Evolutionary conservation across 92 coral and sea anemone genomes (phyloP).

Genomic region (Palythoa grandis): DNA sequence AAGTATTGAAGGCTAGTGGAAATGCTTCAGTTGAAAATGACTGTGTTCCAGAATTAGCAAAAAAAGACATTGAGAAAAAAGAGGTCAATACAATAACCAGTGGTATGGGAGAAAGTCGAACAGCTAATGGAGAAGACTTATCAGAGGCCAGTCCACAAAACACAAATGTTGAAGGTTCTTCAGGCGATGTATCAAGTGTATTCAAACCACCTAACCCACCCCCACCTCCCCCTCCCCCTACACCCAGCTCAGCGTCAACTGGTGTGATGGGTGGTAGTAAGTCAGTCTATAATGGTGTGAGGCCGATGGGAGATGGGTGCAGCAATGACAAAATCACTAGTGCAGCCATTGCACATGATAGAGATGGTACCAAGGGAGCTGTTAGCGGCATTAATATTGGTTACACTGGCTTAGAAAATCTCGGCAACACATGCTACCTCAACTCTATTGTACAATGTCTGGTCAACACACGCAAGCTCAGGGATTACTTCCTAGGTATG

Average conservation of each 20-base stretch:
- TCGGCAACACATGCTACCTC: constrained; percentile 86
- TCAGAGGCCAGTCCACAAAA: background rate
- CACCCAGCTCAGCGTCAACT: constrained; percentile 40
- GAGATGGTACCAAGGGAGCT: constrained; percentile 21
- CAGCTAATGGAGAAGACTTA: background rate
- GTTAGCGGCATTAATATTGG: constrained; percentile 50
- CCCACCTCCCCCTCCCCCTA: constrained; percentile 50
- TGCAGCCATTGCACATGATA: background rate
- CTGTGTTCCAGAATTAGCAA: background rate
- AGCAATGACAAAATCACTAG: background rate
- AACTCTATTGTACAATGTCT: constrained; percentile 97
- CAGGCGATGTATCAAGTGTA: background rate
- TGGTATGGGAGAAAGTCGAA: background rate
- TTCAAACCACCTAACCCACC: constrained; percentile 48
- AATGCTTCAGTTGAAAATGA: background rate
- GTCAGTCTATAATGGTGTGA: constrained; percentile 41
- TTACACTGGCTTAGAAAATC: constrained; percentile 85
- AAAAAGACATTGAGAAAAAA: background rate
- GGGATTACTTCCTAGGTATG: constrained; percentile 85
- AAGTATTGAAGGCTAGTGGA: background rate
- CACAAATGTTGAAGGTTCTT: background rate
- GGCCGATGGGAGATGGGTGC: constrained; percentile 51
- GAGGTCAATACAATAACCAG: background rate
- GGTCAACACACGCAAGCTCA: constrained; percentile 79
- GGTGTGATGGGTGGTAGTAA: constrained; percentile 82